phyloP scores from a whole-genome alignment of 92 coral and sea anemone genomes.

The Actinostola sp. region DNA sequence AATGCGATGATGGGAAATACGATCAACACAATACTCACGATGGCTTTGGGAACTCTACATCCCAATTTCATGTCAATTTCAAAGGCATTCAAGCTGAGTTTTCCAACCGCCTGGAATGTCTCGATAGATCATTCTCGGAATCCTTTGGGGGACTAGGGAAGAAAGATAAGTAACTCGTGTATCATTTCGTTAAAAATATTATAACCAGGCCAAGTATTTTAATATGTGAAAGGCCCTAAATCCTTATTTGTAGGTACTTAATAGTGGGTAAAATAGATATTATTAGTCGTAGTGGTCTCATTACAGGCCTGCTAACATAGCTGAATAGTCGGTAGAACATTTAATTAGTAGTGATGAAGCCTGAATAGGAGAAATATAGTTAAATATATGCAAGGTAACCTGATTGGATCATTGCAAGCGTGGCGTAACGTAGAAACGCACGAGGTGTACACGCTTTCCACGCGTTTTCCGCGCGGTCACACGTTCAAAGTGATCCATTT shows the following conservation, averaged over 20 bases:
- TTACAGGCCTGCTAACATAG: too few relatives aligned
- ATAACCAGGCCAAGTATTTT: conserved; percentile 8
- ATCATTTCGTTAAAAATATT: not conserved
- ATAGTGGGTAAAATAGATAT: not conserved
- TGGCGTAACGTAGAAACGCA: too few relatives aligned
- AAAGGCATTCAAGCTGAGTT: conserved; percentile 93
- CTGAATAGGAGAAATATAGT: too few relatives aligned
- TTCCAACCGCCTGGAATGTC: conserved; percentile 84
- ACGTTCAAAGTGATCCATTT: not conserved
- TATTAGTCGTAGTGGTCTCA: not conserved
- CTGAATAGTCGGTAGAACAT: too few relatives aligned
- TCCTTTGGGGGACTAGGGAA: conserved; percentile 64
- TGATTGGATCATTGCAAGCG: too few relatives aligned
- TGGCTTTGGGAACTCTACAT: conserved; percentile 38
- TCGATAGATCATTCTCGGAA: conserved; percentile 77
- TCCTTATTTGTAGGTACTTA: conserved; percentile 3
- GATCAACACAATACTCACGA: conserved; percentile 44
- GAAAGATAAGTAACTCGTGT: conserved; percentile 33
- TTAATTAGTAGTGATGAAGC: too few relatives aligned
- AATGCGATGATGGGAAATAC: conserved; percentile 33
- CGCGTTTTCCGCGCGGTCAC: not conserved
- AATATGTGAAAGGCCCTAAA: conserved; percentile 1
- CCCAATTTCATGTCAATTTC: conserved; percentile 81
- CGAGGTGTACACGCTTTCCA: not conserved
- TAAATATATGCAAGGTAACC: too few relatives aligned